Percentiles rank a stretch among this genome's conserved stretches.
Evolutionary conservation across 2,888 invertebrate species (phyloP).

Genomic region (Caenorhabditis sp.): DNA sequence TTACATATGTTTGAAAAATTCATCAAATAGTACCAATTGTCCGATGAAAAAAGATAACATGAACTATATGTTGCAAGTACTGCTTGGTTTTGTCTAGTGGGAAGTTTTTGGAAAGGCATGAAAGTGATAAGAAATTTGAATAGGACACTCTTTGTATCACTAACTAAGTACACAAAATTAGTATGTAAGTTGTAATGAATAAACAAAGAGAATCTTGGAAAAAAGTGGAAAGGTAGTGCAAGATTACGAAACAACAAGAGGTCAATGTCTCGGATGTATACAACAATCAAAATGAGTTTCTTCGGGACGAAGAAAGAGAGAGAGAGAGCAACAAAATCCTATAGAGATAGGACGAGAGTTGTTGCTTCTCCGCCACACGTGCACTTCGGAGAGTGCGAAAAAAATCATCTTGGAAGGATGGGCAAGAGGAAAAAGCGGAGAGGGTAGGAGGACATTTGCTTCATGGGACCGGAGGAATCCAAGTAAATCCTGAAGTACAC

Average conservation of each 20-base stretch:
- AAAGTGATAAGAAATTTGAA: too few relatives aligned
- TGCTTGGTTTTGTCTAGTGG: too few relatives aligned
- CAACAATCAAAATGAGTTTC: constrained; percentile 6
- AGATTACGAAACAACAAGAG: neutral
- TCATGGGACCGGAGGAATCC: constrained; percentile 16
- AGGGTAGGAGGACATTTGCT: constrained; percentile 22
- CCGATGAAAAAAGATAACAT: too few relatives aligned
- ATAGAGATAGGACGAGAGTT: constrained; percentile 22
- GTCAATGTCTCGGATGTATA: constrained; percentile 5
- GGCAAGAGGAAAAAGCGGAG: constrained; percentile 6
- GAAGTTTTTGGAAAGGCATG: too few relatives aligned
- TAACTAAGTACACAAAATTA: too few relatives aligned
- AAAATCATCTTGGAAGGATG: constrained; percentile 40
- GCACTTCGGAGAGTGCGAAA: constrained; percentile 58
- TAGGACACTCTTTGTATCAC: too few relatives aligned
- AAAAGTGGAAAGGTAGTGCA: neutral
- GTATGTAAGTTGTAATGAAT: too few relatives aligned
- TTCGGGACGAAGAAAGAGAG: constrained; percentile 3
- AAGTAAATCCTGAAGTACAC: constrained; percentile 36
- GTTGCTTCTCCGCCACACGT: constrained; percentile 29
- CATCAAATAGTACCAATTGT: too few relatives aligned
- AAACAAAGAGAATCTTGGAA: neutral
- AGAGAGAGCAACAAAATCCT: constrained; percentile 9
- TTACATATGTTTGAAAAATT: too few relatives aligned
- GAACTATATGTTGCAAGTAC: too few relatives aligned